phyloP scores from a whole-genome alignment of 2,888 invertebrate species.

The Drosophila multiciliata region DNA sequence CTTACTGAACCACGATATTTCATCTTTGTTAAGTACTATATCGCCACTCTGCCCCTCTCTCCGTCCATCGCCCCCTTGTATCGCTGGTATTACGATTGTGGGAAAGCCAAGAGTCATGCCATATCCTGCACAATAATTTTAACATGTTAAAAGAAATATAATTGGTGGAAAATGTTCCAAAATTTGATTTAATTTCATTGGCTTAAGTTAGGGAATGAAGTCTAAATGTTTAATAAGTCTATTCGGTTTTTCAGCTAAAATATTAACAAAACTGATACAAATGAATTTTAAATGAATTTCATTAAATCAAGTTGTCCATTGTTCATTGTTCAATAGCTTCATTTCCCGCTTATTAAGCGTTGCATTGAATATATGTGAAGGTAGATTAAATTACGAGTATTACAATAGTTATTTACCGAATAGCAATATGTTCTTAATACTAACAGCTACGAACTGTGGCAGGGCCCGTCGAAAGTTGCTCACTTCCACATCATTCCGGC shows the following conservation, averaged over 20 bases:
- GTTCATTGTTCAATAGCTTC: conserved; percentile 22
- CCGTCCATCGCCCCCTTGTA: conserved; percentile 86
- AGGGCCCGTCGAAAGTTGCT: conserved; percentile 87
- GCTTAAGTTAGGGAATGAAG: conserved; percentile 35
- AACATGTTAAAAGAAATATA: neutral
- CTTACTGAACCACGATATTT: conserved; percentile 91
- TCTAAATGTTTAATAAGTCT: no score
- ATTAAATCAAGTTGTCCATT: conserved; percentile 1
- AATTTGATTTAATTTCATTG: neutral
- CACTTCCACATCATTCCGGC: conserved; percentile 73
- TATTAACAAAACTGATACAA: neutral
- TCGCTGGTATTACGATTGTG: conserved; percentile 92
- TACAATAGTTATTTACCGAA: conserved; percentile 86
- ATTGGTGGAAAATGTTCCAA: neutral
- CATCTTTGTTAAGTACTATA: conserved; percentile 87
- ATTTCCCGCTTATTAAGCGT: conserved; percentile 30
- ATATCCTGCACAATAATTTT: conserved; percentile 86
- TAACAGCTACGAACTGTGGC: conserved; percentile 91
- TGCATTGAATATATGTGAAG: conserved; percentile 1
- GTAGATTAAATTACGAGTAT: conserved; percentile 18
- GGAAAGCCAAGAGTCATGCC: conserved; percentile 93
- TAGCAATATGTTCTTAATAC: conserved; percentile 91
- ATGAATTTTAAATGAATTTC: neutral
- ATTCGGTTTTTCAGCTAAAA: neutral
- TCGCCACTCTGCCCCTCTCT: conserved; percentile 78